phyloP scores from a whole-genome alignment of 2,888 invertebrate species.

The Troides aeacus region DNA sequence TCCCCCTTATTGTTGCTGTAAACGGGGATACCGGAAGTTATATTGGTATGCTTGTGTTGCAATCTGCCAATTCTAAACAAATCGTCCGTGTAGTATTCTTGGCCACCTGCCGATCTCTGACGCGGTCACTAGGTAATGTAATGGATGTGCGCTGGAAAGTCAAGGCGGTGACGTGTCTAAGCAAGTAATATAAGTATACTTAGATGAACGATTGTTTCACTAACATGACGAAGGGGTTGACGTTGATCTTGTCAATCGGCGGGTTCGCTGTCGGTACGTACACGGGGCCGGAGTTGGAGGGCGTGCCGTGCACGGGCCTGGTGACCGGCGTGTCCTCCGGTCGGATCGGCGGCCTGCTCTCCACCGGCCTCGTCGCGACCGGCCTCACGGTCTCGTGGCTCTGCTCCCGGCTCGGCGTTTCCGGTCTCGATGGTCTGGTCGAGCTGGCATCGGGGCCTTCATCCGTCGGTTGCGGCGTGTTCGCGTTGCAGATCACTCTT shows the following conservation, averaged over 20 bases:
- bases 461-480: constrained; percentile 51
- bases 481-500: constrained; percentile 78
- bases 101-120: too few relatives aligned
- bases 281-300: constrained; percentile 53
- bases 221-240: constrained; percentile 62
- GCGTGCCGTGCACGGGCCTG: constrained; percentile 52
- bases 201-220: constrained; percentile 35
- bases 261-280: constrained; percentile 53
- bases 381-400: constrained; percentile 30
- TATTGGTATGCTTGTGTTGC: too few relatives aligned
- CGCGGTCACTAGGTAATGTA: too few relatives aligned
- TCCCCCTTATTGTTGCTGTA: too few relatives aligned
- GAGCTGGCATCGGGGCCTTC: constrained; percentile 43
- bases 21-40: too few relatives aligned
- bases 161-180: too few relatives aligned
- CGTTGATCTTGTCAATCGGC: constrained; percentile 43
- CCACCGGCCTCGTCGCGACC: constrained; percentile 27
- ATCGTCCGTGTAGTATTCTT: too few relatives aligned
- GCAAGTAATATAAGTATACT: too few relatives aligned
- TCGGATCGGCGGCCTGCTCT: constrained; percentile 38
- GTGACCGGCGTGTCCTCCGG: constrained; percentile 51
- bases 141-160: too few relatives aligned
- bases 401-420: constrained; percentile 20
- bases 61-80: too few relatives aligned
- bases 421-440: constrained; percentile 27